Base-by-base conservation (phyloP, 2,797 vertebrate genomes). In the Enteromius fasciolatus region DNA sequence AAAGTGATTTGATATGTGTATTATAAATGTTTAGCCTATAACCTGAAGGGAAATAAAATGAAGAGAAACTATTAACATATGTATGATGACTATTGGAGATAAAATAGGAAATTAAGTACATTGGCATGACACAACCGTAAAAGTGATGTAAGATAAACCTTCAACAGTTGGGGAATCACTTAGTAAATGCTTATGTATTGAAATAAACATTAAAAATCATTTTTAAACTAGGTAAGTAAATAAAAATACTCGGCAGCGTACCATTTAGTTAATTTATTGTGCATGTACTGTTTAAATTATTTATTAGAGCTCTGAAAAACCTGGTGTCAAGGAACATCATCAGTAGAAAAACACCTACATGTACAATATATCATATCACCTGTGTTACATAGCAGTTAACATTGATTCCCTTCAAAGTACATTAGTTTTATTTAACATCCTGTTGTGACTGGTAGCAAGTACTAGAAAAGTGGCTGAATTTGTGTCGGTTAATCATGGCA, bases 221-320 rank as follows among this genome's bases (percentile, higher is more conserved):
- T 23, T 57, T 12, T n/a, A 5, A 63, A 46, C 70, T 6, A 70
- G 61, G 11, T 48, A 54, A 70, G 11, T 48, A 54, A 70, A 63
- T 2, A 63, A 68, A 76, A 68, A 41, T 1, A 82, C 36, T 50
- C 1, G 41, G 57, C 63, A 57, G 46, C 1, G 20, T 85, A 76
- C 20, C n/a, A 4, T 84, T 76, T 78, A 8, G 25, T 46, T 81
- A 69, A 46, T 85, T 70, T 31, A 59, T 80, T 54, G 36, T 64
- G 23, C 44, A 70, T 83, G 88, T 80, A 64, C 36, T 78, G 76
- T 33, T 82, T 50, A 72, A 88, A 81, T 88, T 72, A 84, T 78
- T 83, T 90, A 88, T 76, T 66, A 90, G 89, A 92, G 89, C 41
- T 84, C 44, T 79, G 50, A 70, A 75, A 69, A 83, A 74, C 48